These are phyloP conservation scores for Podargus strigoides DNA, from an alignment of 2,797 vertebrate species.

Conservation along the genomic window DNA sequence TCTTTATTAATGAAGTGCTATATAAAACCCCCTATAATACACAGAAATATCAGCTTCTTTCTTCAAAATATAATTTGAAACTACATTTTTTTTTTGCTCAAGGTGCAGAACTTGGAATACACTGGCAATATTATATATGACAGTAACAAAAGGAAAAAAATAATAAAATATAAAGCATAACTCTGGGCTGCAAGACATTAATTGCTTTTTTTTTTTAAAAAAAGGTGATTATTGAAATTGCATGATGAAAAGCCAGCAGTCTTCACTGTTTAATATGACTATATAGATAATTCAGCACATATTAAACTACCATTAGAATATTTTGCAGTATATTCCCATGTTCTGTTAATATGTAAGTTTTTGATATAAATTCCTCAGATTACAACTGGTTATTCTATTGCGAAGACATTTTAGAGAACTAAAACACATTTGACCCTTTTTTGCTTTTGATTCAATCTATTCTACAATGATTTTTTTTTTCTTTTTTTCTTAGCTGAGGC, in stretches of 20 bases:
- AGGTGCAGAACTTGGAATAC: neutral
- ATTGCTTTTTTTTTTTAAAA: neutral
- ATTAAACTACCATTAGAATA: neutral
- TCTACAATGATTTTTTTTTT: neutral
- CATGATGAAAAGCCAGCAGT: neutral
- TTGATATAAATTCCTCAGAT: neutral
- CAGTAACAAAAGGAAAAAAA: neutral
- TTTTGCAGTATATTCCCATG: neutral
- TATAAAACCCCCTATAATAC: neutral
- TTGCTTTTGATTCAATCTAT: neutral
- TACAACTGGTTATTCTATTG: neutral
- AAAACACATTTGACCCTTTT: neutral
- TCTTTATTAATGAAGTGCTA: slow-evolving; percentile 3
- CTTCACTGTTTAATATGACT: neutral
- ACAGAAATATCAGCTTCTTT: neutral
- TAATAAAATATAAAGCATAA: neutral
- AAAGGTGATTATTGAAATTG: neutral
- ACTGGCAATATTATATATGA: neutral
- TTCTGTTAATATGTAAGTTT: neutral
- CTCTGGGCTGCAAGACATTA: neutral
- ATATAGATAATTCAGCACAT: neutral
- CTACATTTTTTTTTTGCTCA: neutral
- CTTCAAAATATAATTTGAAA: slow-evolving; percentile 7
- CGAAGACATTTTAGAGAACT: neutral
- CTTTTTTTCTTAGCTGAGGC: neutral